Base-by-base conservation (phyloP, 2,113 vertebrate genomes). In the Ctenomys sociabilis region DNA sequence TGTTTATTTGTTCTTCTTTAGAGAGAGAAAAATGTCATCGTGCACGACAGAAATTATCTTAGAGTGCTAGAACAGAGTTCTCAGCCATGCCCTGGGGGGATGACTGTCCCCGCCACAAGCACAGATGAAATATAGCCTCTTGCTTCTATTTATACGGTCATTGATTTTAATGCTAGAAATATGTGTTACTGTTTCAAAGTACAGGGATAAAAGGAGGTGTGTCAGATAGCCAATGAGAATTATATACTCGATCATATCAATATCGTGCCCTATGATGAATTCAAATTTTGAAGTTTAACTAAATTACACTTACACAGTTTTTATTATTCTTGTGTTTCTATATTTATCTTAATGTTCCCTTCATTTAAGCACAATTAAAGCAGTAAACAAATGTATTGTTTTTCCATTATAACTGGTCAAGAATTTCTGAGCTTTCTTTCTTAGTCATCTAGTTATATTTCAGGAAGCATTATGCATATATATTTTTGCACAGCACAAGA, bases 231-330 rank as follows among this genome's bases (percentile, higher is more conserved):
- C n/a, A 88, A 30, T 82, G 28, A 35, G 63, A 21, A 64, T n/a
- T 35, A 85, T 28, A 54, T 2, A 68, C 80, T 49, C 35, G 5
- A 21, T 12, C 17, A 22, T 68, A 54, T 66, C 52, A 85, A 64
- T 66, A 83, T 37, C 57, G 10, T 49, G 7, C 13, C 68, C 19
- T 63, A 24, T 7, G 49, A 86, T 35, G 0, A 93, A 91, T 82
- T 75, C 11, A 82, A 91, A 91, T 77, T 81, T 81, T 89, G 14
- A 73, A 11, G 85, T 64, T 93, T 93, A 68, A 45, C 64, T 88
- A 54, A 86, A 70, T 37, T 45, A 61, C 35, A 80, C 82, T 70
- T 88, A 88, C 45, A 1, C 19, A 80, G 1, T 73, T 93, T 80
- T 9, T 80, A 19, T 81, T 75, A 75, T 37, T 14, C 9, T 59